phyloP scores from a whole-genome alignment of 1,140 invertebrate species.

The Olivierus martensii region DNA sequence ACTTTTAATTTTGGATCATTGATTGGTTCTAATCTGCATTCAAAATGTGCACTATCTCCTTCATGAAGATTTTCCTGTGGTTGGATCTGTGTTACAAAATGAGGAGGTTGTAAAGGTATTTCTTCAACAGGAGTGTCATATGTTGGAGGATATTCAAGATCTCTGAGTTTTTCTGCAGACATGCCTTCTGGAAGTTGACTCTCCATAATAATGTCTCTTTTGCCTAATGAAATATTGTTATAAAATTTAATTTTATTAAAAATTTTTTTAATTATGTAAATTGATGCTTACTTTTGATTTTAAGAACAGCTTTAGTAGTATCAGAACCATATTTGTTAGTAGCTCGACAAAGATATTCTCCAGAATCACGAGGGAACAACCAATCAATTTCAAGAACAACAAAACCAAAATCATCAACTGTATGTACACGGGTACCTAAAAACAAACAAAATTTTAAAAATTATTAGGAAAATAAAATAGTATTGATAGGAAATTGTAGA shows the following conservation, averaged over 20 bases:
- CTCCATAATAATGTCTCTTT: slow-evolving; percentile 76
- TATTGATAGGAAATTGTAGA: no score
- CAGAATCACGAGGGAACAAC: slow-evolving; percentile 65
- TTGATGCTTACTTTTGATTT: slow-evolving; percentile 17
- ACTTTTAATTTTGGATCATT: slow-evolving; percentile 82
- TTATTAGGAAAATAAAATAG: no score
- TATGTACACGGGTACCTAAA: slow-evolving; percentile 66
- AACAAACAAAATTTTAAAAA: background rate
- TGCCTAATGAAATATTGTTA: slow-evolving; percentile 34
- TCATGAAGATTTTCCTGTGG: slow-evolving; percentile 36
- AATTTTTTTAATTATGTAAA: background rate
- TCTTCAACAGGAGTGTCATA: slow-evolving; percentile 49
- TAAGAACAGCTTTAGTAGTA: slow-evolving; percentile 64
- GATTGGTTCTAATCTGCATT: slow-evolving; percentile 87
- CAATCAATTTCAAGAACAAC: slow-evolving; percentile 77
- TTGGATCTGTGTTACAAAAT: slow-evolving; percentile 57
- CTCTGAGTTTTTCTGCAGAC: slow-evolving; percentile 79
- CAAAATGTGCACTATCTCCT: slow-evolving; percentile 82
- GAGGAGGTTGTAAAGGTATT: slow-evolving; percentile 41
- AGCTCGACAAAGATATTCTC: slow-evolving; percentile 70
- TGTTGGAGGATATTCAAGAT: slow-evolving; percentile 72
- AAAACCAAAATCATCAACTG: slow-evolving; percentile 85
- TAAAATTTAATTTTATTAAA: background rate
- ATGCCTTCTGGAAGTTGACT: slow-evolving; percentile 84
- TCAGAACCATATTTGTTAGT: slow-evolving; percentile 72